Conservation (phyloP, 2,888 invertebrate genomes). For the Luperina nickerlii region DNA sequence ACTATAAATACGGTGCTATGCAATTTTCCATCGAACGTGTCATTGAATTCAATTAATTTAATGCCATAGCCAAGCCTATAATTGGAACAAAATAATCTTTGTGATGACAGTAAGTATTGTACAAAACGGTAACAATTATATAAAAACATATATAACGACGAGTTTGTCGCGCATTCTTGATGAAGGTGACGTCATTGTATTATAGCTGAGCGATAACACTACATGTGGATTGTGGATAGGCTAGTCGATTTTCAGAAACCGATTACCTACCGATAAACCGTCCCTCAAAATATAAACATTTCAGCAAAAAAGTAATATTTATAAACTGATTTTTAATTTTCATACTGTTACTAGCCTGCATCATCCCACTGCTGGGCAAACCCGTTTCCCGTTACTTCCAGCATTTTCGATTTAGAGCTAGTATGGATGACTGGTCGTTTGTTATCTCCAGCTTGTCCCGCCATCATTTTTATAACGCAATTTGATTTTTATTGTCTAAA, state of each 20-base stretch:
- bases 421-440: neutral
- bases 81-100: conserved; percentile 9
- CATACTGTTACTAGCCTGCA: neutral
- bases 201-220: neutral
- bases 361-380: neutral
- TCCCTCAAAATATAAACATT: neutral
- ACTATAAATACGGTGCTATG: neutral
- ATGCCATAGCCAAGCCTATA: neutral
- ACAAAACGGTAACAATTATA: neutral
- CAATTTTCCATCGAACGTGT: neutral
- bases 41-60: neutral
- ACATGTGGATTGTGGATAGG: neutral
- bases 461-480: neutral
- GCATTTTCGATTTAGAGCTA: neutral
- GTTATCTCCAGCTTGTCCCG: neutral
- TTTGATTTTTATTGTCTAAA: neutral
- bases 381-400: neutral
- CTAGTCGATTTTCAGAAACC: neutral
- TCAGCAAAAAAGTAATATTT: neutral
- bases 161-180: conserved; percentile 12
- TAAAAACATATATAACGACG: neutral
- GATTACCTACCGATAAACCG: no score
- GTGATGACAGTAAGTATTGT: neutral
- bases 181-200: conserved; percentile 22
- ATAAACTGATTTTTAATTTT: neutral